Conservation (phyloP, 1,140 invertebrate genomes). For the Lepidotrigona ventralis region DNA sequence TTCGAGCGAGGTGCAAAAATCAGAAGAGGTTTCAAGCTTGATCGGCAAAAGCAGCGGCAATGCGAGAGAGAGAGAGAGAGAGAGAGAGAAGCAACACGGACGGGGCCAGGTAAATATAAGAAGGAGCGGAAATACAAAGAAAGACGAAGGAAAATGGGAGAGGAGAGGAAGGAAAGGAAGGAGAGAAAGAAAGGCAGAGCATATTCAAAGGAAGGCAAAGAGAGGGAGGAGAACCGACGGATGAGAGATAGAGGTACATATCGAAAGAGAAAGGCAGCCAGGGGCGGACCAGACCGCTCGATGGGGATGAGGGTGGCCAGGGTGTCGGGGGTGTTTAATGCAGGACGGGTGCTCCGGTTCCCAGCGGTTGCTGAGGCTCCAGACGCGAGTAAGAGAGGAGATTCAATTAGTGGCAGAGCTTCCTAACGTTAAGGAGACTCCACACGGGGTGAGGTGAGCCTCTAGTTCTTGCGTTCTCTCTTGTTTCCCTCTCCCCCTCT, state of each 20-base stretch:
- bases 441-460: conserved; percentile 66
- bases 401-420: conserved; percentile 80
- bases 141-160: not conserved
- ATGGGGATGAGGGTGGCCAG: conserved; percentile 75
- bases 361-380: conserved; percentile 77
- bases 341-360: conserved; percentile 78
- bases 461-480: conserved; percentile 19
- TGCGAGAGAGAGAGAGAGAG: not conserved
- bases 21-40: conserved; percentile 20
- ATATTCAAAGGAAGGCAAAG: conserved; percentile 39
- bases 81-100: not conserved
- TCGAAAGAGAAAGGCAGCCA: conserved; percentile 49
- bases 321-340: conserved; percentile 79
- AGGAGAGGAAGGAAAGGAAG: not conserved
- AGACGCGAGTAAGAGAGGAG: conserved; percentile 79
- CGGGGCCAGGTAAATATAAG: conserved; percentile 8
- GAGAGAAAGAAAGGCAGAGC: conserved; percentile 31
- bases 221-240: conserved; percentile 30
- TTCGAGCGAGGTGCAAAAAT: not conserved
- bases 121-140: conserved; percentile 42
- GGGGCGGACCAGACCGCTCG: conserved; percentile 76
- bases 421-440: conserved; percentile 78
- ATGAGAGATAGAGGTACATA: conserved; percentile 45
- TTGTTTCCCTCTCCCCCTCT: not conserved
- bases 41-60: conserved; percentile 12